Evolutionary conservation across 2,113 vertebrate genomes (phyloP).

Genomic region (Formicarius rufipectus): DNA sequence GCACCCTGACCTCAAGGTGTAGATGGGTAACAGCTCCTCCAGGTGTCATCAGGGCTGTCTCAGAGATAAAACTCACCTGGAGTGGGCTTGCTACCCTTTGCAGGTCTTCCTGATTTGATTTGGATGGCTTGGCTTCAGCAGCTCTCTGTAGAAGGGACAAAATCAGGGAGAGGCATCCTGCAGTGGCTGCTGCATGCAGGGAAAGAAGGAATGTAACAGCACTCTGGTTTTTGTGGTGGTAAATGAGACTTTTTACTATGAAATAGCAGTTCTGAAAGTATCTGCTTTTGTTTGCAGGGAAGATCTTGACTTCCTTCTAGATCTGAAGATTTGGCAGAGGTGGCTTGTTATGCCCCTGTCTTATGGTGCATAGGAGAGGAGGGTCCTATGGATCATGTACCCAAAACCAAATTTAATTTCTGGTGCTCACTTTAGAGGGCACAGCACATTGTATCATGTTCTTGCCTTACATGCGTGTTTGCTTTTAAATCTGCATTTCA

Average conservation of each 20-base stretch:
- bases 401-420: background rate
- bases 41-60: background rate
- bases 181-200: background rate
- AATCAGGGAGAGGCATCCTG: background rate
- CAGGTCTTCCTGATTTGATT: background rate
- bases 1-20: background rate
- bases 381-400: background rate
- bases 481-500: background rate
- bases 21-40: background rate
- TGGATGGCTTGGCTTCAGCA: background rate
- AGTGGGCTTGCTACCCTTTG: background rate
- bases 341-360: background rate
- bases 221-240: background rate
- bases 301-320: background rate
- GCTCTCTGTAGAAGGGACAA: background rate
- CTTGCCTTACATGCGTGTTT: background rate
- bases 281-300: background rate
- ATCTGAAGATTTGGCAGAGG: background rate
- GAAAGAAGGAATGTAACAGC: background rate
- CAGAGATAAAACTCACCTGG: background rate
- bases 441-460: background rate
- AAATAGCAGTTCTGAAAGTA: background rate
- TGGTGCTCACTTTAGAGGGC: background rate
- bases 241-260: background rate
- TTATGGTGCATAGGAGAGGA: background rate